phyloP scores from a whole-genome alignment of 2,113 vertebrate genomes.

The Micromys minutus region DNA sequence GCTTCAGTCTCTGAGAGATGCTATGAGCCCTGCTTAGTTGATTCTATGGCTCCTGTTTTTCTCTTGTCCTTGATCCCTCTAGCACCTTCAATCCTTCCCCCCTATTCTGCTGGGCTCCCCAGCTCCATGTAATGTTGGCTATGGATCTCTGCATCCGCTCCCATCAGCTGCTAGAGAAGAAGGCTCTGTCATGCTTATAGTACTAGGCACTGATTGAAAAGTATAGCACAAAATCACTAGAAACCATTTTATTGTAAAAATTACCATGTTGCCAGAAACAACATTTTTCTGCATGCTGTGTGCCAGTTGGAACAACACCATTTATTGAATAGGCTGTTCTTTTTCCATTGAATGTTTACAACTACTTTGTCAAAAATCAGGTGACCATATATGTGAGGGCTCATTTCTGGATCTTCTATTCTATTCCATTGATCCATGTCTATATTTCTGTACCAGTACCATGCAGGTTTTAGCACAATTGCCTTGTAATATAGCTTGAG shows the following conservation, averaged over 20 bases:
- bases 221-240: background rate
- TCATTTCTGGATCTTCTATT: no score
- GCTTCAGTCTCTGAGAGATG: background rate
- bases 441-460: no score
- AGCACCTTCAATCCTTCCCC: background rate
- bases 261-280: background rate
- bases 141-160: background rate
- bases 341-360: no score
- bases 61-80: background rate
- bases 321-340: no score
- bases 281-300: no score
- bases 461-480: no score
- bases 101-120: background rate
- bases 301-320: no score
- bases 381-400: no score
- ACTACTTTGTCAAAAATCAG: no score
- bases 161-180: background rate
- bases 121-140: background rate
- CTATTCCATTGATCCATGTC: no score
- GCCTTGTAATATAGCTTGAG: no score
- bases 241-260: background rate
- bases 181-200: background rate
- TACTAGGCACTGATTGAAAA: background rate
- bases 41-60: background rate
- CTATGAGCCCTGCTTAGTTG: background rate